Evolutionary conservation across 2,113 vertebrate species (phyloP), one percentile per base, ranked within the genome.

Genomic region (Psammodynastes pulverulentus): DNA sequence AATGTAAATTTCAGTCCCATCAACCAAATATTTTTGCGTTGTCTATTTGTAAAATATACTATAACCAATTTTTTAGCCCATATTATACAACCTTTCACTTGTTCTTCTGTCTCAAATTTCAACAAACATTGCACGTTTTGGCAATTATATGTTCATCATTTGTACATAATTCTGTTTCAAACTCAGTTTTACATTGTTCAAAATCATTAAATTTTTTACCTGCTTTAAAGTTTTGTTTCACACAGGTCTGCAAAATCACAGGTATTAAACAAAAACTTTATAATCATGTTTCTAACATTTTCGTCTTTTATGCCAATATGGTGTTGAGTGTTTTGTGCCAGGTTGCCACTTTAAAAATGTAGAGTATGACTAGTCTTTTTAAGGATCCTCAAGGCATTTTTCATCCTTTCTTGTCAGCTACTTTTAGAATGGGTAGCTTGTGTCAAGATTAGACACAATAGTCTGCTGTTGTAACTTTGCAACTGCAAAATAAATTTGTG

Each of bases 401-500:
- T 29, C 85, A 49, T 67, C 4, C 49, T 51, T 45, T n/a, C 58
- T 45, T 34, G 9, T 58, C 29, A 46, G 17, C 52, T 85, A n/a
- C 8, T 58, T 43, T 87, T 51, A 51, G 85, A 48, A 51, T 26
- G 54, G 34, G 8, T 88, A 88, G 58, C 0, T 46, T 51, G 9
- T 84, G 49, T 52, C 86, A 53, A 7, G 8, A 89, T 89, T 49
- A 34, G 49, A n/a, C 39, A n/a, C 39, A 88, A 26, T 87, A 48
- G 43, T 91, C 53, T 58, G 53, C n/a, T 58, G 53, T 56, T 91
- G 46, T 79, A 34, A 46, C 46, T 12, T 0, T 10, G 26, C 26
- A 23, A 56, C 0, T 84, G 88, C 91, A 89, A 90, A 93, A 45
- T 24, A 87, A 43, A 86, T 93, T 17, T 43, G 91, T 87, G 62